Evolutionary conservation across 1,140 invertebrate genomes (phyloP).

Genomic region (Lerema accius): DNA sequence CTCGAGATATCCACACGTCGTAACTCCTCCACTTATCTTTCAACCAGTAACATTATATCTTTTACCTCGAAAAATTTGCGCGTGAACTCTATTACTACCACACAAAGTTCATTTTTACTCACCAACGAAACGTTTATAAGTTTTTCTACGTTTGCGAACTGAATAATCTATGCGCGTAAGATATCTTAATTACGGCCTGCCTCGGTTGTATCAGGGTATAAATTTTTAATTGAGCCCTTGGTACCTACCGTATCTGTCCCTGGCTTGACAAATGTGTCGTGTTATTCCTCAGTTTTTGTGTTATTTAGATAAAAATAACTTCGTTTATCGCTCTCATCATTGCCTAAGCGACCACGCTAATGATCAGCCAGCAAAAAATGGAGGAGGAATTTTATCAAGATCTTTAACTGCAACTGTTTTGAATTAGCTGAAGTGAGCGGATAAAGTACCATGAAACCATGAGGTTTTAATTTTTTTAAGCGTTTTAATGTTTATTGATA

Average conservation of each 20-base stretch:
- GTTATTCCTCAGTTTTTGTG: conserved; percentile 47
- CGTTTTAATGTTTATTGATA: too few relatives aligned
- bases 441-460: background rate
- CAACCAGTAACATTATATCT: conserved; percentile 25
- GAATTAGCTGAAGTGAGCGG: background rate
- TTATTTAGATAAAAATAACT: conserved; percentile 53
- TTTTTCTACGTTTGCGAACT: conserved; percentile 7
- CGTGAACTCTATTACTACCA: background rate
- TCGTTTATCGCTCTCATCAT: conserved; percentile 41
- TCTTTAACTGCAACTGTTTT: conserved; percentile 19
- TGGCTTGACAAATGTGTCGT: conserved; percentile 61
- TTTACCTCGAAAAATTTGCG: background rate
- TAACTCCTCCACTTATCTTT: conserved; percentile 42
- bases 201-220: conserved; percentile 50
- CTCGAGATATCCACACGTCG: conserved; percentile 58
- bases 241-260: conserved; percentile 48
- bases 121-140: background rate
- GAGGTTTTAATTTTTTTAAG: background rate
- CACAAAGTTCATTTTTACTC: background rate
- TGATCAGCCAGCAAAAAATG: conserved; percentile 16
- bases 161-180: conserved; percentile 58
- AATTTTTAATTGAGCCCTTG: conserved; percentile 67
- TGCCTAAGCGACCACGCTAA: conserved; percentile 31
- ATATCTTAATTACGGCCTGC: conserved; percentile 66
- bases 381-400: conserved; percentile 1